phyloP scores from a whole-genome alignment of 2,797 vertebrate genomes.

The Liasis olivaceus region DNA sequence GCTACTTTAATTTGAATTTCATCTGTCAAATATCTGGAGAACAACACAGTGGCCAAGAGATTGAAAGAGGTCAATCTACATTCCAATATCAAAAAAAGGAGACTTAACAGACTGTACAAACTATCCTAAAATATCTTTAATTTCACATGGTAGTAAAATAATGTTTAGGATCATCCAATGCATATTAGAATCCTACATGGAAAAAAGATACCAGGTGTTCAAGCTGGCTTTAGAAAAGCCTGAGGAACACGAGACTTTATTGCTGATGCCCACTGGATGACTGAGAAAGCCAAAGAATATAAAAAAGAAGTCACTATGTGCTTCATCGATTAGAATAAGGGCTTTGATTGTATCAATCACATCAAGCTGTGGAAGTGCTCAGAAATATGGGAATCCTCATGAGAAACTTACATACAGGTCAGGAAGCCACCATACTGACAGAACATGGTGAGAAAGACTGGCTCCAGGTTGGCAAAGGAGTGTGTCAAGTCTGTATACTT shows the following conservation, averaged over 20 bases:
- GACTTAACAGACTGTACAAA: too few relatives aligned
- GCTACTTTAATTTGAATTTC: neutral
- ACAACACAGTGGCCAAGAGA: neutral
- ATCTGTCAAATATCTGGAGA: neutral
- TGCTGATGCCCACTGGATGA: neutral
- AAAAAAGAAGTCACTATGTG: neutral
- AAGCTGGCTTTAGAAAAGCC: neutral
- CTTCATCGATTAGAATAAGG: neutral
- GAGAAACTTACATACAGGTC: neutral
- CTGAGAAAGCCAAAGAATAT: neutral
- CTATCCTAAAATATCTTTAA: neutral
- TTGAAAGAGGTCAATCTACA: neutral
- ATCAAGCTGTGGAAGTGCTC: neutral
- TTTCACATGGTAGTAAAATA: neutral
- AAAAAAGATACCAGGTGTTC: neutral
- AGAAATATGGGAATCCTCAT: neutral
- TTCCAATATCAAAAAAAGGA: too few relatives aligned
- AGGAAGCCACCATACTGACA: neutral
- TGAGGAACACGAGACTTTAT: neutral
- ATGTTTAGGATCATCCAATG: neutral
- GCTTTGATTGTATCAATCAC: neutral
- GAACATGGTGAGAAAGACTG: neutral
- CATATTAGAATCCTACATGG: neutral
- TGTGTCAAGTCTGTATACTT: neutral
- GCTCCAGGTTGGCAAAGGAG: neutral